Evolutionary conservation across 2,113 vertebrate species (phyloP).

Genomic region (Acrocephalus kingi): DNA sequence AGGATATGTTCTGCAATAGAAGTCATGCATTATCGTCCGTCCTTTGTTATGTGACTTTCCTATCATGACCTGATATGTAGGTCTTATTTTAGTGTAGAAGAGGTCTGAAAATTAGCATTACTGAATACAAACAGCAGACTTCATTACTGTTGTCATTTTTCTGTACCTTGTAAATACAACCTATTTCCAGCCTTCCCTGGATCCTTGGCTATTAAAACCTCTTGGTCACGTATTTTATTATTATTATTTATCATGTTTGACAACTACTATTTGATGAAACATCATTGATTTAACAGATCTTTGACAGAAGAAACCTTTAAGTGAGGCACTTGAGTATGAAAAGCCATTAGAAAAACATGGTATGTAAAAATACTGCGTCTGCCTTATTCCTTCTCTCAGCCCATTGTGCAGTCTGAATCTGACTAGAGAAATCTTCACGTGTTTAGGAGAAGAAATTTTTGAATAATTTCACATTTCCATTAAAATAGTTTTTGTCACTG

Average conservation of each 20-base stretch:
- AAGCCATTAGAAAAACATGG: slow-evolving; percentile 9
- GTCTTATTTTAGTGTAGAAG: neutral
- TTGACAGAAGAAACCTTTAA: slow-evolving; percentile 50
- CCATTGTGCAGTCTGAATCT: slow-evolving; percentile 45
- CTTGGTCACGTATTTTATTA: slow-evolving; percentile 45
- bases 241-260: slow-evolving; percentile 52
- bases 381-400: slow-evolving; percentile 40
- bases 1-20: neutral
- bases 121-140: neutral
- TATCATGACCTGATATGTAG: neutral
- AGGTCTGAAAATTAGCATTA: neutral
- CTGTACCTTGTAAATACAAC: neutral
- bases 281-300: slow-evolving; percentile 46
- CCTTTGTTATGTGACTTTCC: neutral
- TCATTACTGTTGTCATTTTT: neutral
- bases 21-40: neutral
- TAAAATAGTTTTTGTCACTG: slow-evolving; percentile 71
- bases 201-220: slow-evolving; percentile 6
- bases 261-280: slow-evolving; percentile 39
- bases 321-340: neutral
- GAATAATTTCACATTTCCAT: slow-evolving; percentile 72
- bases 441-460: slow-evolving; percentile 60
- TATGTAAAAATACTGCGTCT: slow-evolving; percentile 49
- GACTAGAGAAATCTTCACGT: slow-evolving; percentile 57
- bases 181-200: neutral